Conservation (phyloP, 2,797 vertebrate genomes). For the Helostoma temminkii region DNA sequence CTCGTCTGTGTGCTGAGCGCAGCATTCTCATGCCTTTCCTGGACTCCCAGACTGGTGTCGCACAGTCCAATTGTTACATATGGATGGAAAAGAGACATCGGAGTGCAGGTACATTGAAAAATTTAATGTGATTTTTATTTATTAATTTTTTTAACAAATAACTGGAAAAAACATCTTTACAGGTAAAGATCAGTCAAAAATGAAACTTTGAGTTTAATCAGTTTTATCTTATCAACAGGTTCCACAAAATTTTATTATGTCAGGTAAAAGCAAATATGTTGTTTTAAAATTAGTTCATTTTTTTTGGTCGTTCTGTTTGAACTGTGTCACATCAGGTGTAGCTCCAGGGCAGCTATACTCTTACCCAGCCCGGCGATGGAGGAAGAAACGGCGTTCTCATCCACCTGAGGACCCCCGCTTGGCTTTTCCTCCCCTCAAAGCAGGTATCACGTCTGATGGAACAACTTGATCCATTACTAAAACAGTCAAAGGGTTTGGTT, state of each 20-base stretch:
- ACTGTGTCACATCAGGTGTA: constrained; percentile 81
- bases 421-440: constrained; percentile 93
- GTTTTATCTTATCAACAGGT: no score
- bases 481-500: not conserved
- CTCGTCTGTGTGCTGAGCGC: constrained; percentile 94
- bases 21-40: constrained; percentile 97
- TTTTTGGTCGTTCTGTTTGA: not conserved
- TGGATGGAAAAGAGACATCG: constrained; percentile 99
- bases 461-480: not conserved
- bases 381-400: constrained; percentile 94
- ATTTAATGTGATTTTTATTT: not conserved
- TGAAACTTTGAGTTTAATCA: no score
- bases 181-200: no score
- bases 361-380: constrained; percentile 96
- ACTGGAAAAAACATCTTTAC: no score
- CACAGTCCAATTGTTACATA: constrained; percentile 98
- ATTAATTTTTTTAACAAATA: no score
- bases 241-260: no score
- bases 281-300: no score
- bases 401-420: constrained; percentile 95
- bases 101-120: constrained; percentile 86
- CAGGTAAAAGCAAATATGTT: no score
- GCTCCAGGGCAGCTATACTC: constrained; percentile 97
- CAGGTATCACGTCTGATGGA: constrained; percentile 81
- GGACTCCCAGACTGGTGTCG: constrained; percentile 97